Evolutionary conservation across 2,797 vertebrate species (phyloP).

Genomic region (Danionella dracula): DNA sequence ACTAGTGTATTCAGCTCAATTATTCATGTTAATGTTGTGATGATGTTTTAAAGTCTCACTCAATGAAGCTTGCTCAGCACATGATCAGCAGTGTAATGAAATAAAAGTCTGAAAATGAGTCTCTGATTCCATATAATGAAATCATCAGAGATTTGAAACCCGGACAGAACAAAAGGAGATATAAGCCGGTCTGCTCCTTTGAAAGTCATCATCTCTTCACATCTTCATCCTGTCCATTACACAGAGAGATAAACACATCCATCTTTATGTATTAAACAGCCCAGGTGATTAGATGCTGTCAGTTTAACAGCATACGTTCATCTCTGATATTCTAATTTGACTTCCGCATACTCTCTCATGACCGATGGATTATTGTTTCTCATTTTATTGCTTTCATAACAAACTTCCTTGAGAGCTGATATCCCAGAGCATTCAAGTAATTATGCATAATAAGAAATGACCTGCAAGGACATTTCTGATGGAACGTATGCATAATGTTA

Average conservation of each 20-base stretch:
- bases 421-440: neutral
- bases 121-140: neutral
- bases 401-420: neutral
- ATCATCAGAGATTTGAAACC: neutral
- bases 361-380: neutral
- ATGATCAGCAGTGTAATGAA: neutral
- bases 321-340: neutral
- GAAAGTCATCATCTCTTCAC: neutral
- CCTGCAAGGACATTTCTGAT: too few species aligned
- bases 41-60: too few species aligned
- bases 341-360: neutral
- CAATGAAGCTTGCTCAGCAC: constrained; percentile 9
- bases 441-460: neutral
- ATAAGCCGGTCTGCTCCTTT: neutral
- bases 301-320: constrained; percentile 3
- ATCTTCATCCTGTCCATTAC: neutral
- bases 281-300: neutral
- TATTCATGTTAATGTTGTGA: too few species aligned
- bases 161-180: too few species aligned
- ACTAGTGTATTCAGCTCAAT: too few species aligned
- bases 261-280: constrained; percentile 1
- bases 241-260: neutral
- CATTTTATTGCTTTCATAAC: constrained; percentile 13
- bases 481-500: neutral
- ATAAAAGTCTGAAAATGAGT: neutral